These are phyloP conservation scores for Trichacis sp. DNA, from an alignment of 2,888 invertebrate genomes.

Conservation along the genomic window DNA sequence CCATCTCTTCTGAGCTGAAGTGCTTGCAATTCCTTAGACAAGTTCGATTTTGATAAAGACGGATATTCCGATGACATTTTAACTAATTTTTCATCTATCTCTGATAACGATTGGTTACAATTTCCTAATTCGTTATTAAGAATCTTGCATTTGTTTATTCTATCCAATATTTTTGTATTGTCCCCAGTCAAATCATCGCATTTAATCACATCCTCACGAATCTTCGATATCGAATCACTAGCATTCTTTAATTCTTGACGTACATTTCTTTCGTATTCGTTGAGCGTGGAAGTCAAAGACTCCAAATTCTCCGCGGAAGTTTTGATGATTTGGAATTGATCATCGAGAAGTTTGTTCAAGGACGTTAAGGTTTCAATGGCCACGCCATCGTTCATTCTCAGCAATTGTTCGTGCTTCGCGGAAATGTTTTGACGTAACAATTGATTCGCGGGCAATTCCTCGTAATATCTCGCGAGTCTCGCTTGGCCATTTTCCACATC, in stretches of 20 bases:
- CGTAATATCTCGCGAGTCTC: slow-evolving; percentile 85
- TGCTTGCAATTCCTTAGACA: slow-evolving; percentile 85
- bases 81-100: slow-evolving; percentile 77
- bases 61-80: slow-evolving; percentile 82
- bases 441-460: slow-evolving; percentile 84
- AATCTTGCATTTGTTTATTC: slow-evolving; percentile 81
- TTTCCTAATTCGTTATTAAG: slow-evolving; percentile 79
- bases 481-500: slow-evolving; percentile 86
- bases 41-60: slow-evolving; percentile 80
- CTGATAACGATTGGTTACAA: slow-evolving; percentile 77
- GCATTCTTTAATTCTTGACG: slow-evolving; percentile 79
- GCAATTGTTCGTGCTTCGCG: slow-evolving; percentile 83
- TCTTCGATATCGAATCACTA: slow-evolving; percentile 78
- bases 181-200: slow-evolving; percentile 92
- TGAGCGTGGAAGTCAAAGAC: slow-evolving; percentile 78
- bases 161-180: slow-evolving; percentile 83
- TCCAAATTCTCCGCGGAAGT: slow-evolving; percentile 81
- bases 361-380: slow-evolving; percentile 79
- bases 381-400: slow-evolving; percentile 79
- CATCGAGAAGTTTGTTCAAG: slow-evolving; percentile 77
- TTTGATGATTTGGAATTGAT: slow-evolving; percentile 82
- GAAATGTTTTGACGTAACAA: slow-evolving; percentile 82
- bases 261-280: slow-evolving; percentile 80
- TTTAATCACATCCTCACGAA: slow-evolving; percentile 86
- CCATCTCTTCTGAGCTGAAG: slow-evolving; percentile 88